A percentile compares a stretch with the other conserved stretches of the same genome.
Evolutionary conservation across 2,888 invertebrate genomes (phyloP).

Genomic region (Eristalinus sepulchralis): DNA sequence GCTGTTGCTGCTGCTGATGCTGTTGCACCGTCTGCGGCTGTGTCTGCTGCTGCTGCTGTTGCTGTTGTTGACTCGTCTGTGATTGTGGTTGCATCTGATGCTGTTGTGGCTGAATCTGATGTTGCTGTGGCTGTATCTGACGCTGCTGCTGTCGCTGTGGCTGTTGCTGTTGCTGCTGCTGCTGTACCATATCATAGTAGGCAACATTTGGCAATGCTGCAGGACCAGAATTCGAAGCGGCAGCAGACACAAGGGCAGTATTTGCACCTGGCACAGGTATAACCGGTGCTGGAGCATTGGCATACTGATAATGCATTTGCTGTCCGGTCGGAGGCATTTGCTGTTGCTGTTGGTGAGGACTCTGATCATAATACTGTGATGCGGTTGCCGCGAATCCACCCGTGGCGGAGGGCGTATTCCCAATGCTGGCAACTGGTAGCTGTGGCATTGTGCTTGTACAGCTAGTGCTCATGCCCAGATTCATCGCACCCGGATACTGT

Average conservation of each 20-base stretch:
- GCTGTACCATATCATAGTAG: conserved; percentile 27
- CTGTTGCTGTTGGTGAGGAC: conserved; percentile 39
- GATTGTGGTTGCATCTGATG: neutral
- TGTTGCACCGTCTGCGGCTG: neutral
- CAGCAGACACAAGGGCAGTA: neutral
- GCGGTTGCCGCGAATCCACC: conserved; percentile 14
- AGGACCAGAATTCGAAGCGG: conserved; percentile 15
- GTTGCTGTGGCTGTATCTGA: neutral
- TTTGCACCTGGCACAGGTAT: neutral
- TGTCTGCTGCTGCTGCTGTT: neutral
- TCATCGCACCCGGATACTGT: conserved; percentile 39
- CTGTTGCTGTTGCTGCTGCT: neutral
- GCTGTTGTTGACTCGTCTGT: neutral
- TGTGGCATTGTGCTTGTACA: conserved; percentile 38
- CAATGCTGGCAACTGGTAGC: conserved; percentile 30
- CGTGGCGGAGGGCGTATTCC: conserved; percentile 9
- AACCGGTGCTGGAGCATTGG: conserved; percentile 27
- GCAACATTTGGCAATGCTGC: neutral
- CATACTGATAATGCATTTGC: conserved; percentile 45
- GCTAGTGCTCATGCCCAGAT: conserved; percentile 38
- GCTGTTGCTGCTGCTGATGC: neutral
- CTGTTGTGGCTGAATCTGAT: neutral
- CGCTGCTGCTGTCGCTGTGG: conserved; percentile 10
- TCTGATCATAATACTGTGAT: conserved; percentile 54
- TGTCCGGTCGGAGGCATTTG: conserved; percentile 4